These are phyloP conservation scores for Furcifer pardalis DNA, from an alignment of 2,797 vertebrate genomes.

Conservation along the genomic window DNA sequence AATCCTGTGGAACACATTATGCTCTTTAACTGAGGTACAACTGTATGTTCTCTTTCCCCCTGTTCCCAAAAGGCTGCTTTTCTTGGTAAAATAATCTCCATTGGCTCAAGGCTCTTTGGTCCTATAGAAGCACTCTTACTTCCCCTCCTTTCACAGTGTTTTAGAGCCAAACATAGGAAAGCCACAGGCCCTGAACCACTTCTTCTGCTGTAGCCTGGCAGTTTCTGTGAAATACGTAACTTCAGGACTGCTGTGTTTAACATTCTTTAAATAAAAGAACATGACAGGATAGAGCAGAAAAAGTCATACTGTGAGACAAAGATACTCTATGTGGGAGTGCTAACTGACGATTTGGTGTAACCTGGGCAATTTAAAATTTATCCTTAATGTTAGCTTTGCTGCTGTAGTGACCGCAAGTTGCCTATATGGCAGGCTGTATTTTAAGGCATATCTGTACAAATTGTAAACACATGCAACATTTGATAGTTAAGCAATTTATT, in stretches of 20 bases:
- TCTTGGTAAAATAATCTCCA: neutral
- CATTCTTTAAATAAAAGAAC: neutral
- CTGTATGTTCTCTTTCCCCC: neutral
- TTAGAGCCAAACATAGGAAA: neutral
- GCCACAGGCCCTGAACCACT: neutral
- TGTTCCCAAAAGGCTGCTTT: conserved; percentile 6
- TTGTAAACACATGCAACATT: neutral
- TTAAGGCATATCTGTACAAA: neutral
- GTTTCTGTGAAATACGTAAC: neutral
- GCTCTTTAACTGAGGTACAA: too few relatives aligned
- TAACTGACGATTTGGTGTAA: neutral
- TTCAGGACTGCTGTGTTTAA: neutral
- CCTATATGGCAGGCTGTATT: neutral
- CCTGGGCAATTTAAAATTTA: neutral
- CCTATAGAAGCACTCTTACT: neutral
- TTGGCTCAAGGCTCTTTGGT: neutral
- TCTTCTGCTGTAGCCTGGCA: neutral
- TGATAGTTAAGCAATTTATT: neutral
- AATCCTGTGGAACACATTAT: too few relatives aligned
- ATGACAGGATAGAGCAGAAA: neutral
- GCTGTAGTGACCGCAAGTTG: neutral
- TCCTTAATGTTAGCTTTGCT: neutral
- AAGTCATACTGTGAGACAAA: neutral
- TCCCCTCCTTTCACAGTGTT: neutral
- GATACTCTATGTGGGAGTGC: neutral